Conservation (phyloP, 2,888 invertebrate species). For the Vannuccia rotundouncinata region DNA sequence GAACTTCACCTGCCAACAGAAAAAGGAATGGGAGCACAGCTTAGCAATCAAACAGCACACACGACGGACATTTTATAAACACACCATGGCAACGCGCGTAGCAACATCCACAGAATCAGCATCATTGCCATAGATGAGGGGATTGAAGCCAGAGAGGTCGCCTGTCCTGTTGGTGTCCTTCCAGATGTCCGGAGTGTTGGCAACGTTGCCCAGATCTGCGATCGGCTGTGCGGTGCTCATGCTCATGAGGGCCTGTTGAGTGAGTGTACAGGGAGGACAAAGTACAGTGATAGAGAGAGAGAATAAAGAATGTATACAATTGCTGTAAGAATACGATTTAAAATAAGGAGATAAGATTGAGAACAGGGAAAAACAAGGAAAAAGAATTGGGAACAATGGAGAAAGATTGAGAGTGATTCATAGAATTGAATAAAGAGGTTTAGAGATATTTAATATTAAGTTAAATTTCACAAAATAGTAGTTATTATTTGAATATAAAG, state of each 20-base stretch:
- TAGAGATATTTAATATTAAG: too few species aligned
- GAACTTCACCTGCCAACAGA: slow-evolving; percentile 71
- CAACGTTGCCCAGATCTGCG: slow-evolving; percentile 56
- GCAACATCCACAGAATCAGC: slow-evolving; percentile 97
- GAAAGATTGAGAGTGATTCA: too few species aligned
- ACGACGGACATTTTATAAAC: slow-evolving; percentile 41
- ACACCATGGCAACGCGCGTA: slow-evolving; percentile 89
- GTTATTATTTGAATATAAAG: too few species aligned
- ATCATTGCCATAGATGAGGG: slow-evolving; percentile 62
- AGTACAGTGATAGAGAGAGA: neutral
- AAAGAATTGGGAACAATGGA: too few species aligned
- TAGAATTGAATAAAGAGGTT: too few species aligned
- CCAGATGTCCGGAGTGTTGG: slow-evolving; percentile 47
- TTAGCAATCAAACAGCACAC: neutral
- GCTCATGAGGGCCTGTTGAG: slow-evolving; percentile 68
- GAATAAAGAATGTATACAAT: too few species aligned
- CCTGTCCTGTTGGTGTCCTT: slow-evolving; percentile 41
- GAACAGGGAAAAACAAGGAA: too few species aligned
- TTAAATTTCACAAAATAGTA: too few species aligned
- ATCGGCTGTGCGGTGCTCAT: slow-evolving; percentile 64
- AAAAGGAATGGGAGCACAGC: neutral
- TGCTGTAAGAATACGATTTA: too few species aligned
- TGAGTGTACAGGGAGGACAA: neutral
- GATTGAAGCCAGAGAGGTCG: slow-evolving; percentile 19
- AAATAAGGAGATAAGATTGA: too few species aligned